A percentile compares a stretch with the other conserved stretches of the same genome.
phyloP scores from a whole-genome alignment of 2,888 invertebrate species.

The Hylaea fasciaria region DNA sequence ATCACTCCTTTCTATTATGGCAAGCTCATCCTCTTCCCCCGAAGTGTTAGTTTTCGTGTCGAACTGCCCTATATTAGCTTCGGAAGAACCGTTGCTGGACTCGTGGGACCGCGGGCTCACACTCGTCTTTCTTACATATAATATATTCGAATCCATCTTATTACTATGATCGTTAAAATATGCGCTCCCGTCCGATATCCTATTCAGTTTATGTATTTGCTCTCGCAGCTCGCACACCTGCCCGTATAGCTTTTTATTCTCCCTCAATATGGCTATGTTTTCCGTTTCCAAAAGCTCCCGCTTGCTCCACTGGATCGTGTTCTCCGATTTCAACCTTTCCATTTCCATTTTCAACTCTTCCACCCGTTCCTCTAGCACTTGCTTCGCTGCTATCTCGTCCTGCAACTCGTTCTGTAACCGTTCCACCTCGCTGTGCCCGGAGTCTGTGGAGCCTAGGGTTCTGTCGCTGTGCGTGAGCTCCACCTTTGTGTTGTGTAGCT shows the following conservation, averaged over 20 bases:
- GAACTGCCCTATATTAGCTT: slow-evolving; percentile 69
- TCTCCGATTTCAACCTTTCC: slow-evolving; percentile 95
- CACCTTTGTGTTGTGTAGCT: slow-evolving; percentile 72
- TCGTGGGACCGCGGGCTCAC: slow-evolving; percentile 76
- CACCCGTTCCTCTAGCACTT: slow-evolving; percentile 76
- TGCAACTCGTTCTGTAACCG: slow-evolving; percentile 77
- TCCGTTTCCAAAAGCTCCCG: slow-evolving; percentile 95
- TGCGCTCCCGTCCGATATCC: slow-evolving; percentile 76
- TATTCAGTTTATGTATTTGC: slow-evolving; percentile 77
- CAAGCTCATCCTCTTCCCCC: slow-evolving; percentile 77
- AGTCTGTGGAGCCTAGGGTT: slow-evolving; percentile 77
- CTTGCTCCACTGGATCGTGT: slow-evolving; percentile 97
- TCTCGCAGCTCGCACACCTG: slow-evolving; percentile 79
- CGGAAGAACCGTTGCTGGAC: slow-evolving; percentile 77
- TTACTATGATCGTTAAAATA: slow-evolving; percentile 57
- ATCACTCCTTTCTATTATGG: slow-evolving; percentile 71
- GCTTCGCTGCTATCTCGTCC: slow-evolving; percentile 78
- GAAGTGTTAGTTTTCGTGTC: slow-evolving; percentile 77
- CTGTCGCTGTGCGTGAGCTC: slow-evolving; percentile 72
- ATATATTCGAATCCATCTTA: slow-evolving; percentile 70
- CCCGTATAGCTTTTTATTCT: slow-evolving; percentile 92
- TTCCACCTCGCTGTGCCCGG: slow-evolving; percentile 79
- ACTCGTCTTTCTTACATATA: slow-evolving; percentile 74
- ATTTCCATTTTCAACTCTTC: slow-evolving; percentile 85
- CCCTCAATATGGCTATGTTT: slow-evolving; percentile 93